phyloP scores from a whole-genome alignment of 1,140 invertebrate genomes.

The Drosophila kikkawai region DNA sequence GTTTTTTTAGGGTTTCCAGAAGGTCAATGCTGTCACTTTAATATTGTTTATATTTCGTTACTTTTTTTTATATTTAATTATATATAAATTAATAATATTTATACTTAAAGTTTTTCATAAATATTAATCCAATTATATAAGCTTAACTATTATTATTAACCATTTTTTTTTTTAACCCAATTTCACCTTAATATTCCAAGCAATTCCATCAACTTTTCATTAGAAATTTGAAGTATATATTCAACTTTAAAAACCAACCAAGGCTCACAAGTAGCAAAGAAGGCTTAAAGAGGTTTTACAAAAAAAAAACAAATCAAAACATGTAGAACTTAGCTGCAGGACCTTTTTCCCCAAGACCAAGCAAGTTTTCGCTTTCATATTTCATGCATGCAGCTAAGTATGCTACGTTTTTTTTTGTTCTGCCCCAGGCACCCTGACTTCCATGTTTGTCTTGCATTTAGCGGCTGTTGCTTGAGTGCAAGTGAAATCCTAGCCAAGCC shows the following conservation, averaged over 20 bases:
- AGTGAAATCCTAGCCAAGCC: constrained; percentile 41
- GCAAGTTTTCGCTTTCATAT: constrained; percentile 37
- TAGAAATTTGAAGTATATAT: background rate
- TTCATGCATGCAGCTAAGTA: constrained; percentile 58
- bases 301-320: background rate
- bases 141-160: background rate
- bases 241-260: background rate
- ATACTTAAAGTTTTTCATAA: background rate
- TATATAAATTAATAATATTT: background rate
- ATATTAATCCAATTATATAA: no score
- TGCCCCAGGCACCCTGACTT: background rate
- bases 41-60: background rate
- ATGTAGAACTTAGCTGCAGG: background rate
- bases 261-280: background rate
- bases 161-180: background rate
- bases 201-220: background rate
- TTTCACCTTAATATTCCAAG: background rate
- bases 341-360: background rate
- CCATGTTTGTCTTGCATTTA: constrained; percentile 23
- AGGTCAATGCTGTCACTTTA: background rate
- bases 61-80: background rate
- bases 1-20: background rate
- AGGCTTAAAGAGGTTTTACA: background rate
- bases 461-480: constrained; percentile 40
- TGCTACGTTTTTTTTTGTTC: constrained; percentile 43